Base-by-base conservation (phyloP, 2,113 vertebrate species). In the Saguinus imperator region DNA sequence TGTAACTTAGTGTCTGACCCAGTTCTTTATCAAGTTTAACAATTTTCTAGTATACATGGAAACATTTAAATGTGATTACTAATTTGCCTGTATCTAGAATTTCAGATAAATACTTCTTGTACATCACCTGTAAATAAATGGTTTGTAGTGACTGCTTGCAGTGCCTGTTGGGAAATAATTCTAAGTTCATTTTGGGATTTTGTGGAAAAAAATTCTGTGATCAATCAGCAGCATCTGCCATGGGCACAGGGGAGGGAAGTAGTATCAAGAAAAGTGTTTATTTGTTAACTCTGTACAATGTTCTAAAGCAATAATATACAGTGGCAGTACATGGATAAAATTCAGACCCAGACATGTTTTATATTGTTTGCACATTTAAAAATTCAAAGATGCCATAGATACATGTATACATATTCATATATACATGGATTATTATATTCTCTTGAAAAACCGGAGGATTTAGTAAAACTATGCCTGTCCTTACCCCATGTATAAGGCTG, bases 1-100 rank as follows among this genome's bases (percentile, higher is more conserved):
- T 77, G 1, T 73, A 96, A 97, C 94, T 96, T 90, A 90, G 45
- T 92, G 66, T 85, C 66, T 97, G 80, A 61, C 43, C 77, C 35
- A 90, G 58, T 68, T 95, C 48, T 90, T 88, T 83, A 94, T 82
- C 17, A 85, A 43, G 21, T 92, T 94, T 96, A 82, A 43, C 87
- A 88, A 55, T 75, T 3, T 61, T 66, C 88, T 95, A 29, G 87
- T 43, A 79, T 23, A 20, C 16, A 8, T 21, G 17, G 11, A 86
- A 86, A 76, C 66, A 40, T 94, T 55, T 96, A 29, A 89, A 58
- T 66, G 17, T 37, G 52, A 55, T 64, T 52, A 73, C 37, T 87
- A 93, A 83, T 82, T 50, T 37, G 85, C 17, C 5, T 1, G 18
- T 70, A 48, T 89, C 70, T 92, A 48, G 27, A 40, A 77, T n/a